Evolutionary conservation across 2,113 vertebrate species (phyloP), one percentile per base, ranked within the genome.

Genomic region (Hystrix cristata): DNA sequence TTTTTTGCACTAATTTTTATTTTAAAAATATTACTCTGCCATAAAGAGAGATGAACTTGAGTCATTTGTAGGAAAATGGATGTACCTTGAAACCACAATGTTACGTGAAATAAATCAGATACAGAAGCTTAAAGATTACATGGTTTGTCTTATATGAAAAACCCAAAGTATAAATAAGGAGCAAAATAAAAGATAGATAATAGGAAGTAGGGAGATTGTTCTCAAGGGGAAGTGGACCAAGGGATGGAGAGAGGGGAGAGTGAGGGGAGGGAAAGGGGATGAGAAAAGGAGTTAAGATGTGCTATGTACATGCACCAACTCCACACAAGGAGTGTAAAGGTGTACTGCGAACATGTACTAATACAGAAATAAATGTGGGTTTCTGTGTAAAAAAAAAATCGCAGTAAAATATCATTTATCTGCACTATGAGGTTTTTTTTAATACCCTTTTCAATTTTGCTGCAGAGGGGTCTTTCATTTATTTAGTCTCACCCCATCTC

Each of bases 1-100:
- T 27, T 88, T 71, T 62, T 91, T 67, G 46, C 12, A 79, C 86
- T 82, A 82, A 71, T 92, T 94, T 97, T 90, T 51, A 76, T 64
- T 84, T 84, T 48, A 62, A 74, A 94, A 80, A 69, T 83, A 65
- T 43, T 91, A 43, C 38, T 51, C 25, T 76, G 46, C 72, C 72
- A 48, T 16, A 48, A 76, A 76, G 13, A 51, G 51, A 29, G 46
- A 48, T 51, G 51, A 29, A 76, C 43, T 72, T 72, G 72, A 29
- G 25, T 51, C 72, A 25, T 13, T 46, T 72, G 21, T 72, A 43
- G 71, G 38, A 46, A 72, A 72, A 72, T 72, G 38, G 21, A 43
- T 46, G 13, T 25, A 76, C 43, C 10, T 23, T 48, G 23, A 76
- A 76, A 27, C 2, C 12, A 48, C 48, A 74, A 76, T 48, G 43